Evolutionary conservation across 2,888 invertebrate species (phyloP).

Genomic region (Siphlonurus alternatus): DNA sequence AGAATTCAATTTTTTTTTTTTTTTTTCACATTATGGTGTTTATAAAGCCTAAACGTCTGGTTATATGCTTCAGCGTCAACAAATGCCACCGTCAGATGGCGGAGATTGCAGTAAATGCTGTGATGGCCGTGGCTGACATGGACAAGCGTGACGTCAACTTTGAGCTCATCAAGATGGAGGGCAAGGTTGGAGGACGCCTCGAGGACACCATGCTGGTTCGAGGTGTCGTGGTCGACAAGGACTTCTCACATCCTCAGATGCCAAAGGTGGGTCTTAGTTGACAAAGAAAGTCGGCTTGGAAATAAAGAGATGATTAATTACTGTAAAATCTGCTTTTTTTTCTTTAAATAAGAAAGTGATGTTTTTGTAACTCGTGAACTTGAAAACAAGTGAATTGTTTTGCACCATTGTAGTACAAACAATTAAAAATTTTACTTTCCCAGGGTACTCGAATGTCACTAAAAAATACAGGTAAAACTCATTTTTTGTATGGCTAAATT

Average conservation of each 20-base stretch:
- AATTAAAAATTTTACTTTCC: no score
- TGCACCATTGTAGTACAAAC: no score
- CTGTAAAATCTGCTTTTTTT: neutral
- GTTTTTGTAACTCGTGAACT: neutral
- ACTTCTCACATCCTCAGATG: slow-evolving; percentile 99
- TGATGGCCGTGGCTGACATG: slow-evolving; percentile 89
- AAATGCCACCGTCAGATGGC: slow-evolving; percentile 96
- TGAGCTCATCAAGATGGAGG: slow-evolving; percentile 96
- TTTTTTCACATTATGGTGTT: no score
- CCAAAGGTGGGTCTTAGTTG: slow-evolving; percentile 56
- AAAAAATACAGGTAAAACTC: no score
- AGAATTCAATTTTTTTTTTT: neutral
- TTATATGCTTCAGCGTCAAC: slow-evolving; percentile 65
- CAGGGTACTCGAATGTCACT: no score
- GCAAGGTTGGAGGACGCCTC: slow-evolving; percentile 90
- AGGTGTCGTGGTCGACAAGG: slow-evolving; percentile 96
- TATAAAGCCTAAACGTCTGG: neutral
- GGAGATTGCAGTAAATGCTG: slow-evolving; percentile 95
- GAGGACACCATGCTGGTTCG: slow-evolving; percentile 93
- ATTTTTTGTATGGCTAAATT: no score
- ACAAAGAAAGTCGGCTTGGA: no score
- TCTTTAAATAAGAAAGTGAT: neutral
- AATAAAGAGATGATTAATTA: no score
- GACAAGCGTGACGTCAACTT: slow-evolving; percentile 94
- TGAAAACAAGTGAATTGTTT: no score